Conservation (phyloP, 1,140 invertebrate species). For the Plutomurus gul region DNA sequence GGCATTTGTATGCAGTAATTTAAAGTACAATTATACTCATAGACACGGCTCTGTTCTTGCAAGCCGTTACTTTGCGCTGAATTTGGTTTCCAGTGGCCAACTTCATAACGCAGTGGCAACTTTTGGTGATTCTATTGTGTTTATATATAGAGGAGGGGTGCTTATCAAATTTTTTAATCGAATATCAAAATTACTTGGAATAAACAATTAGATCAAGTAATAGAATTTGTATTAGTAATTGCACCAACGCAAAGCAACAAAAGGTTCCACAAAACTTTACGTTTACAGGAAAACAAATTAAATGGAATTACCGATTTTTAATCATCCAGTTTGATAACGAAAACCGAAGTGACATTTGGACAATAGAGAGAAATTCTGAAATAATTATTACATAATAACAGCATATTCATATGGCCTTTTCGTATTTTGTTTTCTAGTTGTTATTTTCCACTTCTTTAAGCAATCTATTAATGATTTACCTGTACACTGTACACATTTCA, state of each 20-base stretch:
- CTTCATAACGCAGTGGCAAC: too few relatives aligned
- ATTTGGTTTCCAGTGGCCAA: too few relatives aligned
- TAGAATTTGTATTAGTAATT: background rate
- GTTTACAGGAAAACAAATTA: conserved; percentile 21
- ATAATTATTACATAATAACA: background rate
- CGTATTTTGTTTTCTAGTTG: background rate
- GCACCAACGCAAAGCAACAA: conserved; percentile 18
- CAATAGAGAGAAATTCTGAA: background rate
- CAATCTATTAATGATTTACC: background rate
- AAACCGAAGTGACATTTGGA: background rate
- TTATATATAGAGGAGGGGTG: too few relatives aligned
- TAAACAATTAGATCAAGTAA: too few relatives aligned
- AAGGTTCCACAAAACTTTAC: background rate
- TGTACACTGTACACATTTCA: background rate
- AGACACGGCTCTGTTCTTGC: too few relatives aligned
- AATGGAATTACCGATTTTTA: conserved; percentile 20
- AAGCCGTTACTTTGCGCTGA: too few relatives aligned
- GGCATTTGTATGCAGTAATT: too few relatives aligned
- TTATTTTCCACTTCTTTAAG: background rate
- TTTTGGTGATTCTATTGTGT: too few relatives aligned
- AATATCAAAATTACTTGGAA: too few relatives aligned
- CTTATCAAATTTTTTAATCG: too few relatives aligned
- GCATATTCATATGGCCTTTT: background rate
- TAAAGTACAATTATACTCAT: too few relatives aligned
- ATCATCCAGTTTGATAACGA: conserved; percentile 22